Evolutionary conservation across 2,797 vertebrate genomes (phyloP), one percentile per base, ranked within the genome.

Genomic region (Karalla daura): DNA sequence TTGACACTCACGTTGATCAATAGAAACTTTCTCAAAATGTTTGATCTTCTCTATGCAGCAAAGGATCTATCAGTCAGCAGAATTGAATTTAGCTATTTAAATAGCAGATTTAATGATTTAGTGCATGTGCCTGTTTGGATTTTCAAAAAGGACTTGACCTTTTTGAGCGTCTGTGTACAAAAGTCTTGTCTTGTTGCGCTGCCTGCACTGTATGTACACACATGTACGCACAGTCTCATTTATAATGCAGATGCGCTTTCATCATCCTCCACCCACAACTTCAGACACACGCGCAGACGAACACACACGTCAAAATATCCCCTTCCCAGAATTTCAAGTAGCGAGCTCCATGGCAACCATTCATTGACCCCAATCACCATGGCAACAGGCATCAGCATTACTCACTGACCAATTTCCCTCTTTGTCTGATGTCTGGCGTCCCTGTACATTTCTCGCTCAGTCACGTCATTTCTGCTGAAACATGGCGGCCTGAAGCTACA

Each of bases 321-420:
- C 50, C 78, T 76, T 86, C 58, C 58, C 76, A 70, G 83, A 87
- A 87, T 88, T 81, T 66, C 76, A 88, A 90, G 84, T 71, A 84
- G 77, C 24, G 2, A 77, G 81, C 83, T 79, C 87, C 86, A 90
- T 88, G 68, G 89, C 88, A 91, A 91, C 89, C 84, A 81, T 80
- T 89, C 87, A 89, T 77, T 89, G 87, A 89, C 84, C 87, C 74
- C 65, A 73, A 85, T 92, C 82, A 76, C 90, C 81, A 92, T 88
- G 83, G 89, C 71, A 91, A 92, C 90, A 83, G 78, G 81, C 86
- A 84, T 87, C 82, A 78, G 70, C 74, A 71, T 88, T 83, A 89
- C 80, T 78, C 72, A 49, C 81, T 83, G 83, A 87, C 86, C 81
- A 89, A 81, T 86, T 91, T 90, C 75, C n/a, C 85, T 88, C 84